Evolutionary conservation across 1,140 invertebrate genomes (phyloP).

Genomic region (Cherax destructor): DNA sequence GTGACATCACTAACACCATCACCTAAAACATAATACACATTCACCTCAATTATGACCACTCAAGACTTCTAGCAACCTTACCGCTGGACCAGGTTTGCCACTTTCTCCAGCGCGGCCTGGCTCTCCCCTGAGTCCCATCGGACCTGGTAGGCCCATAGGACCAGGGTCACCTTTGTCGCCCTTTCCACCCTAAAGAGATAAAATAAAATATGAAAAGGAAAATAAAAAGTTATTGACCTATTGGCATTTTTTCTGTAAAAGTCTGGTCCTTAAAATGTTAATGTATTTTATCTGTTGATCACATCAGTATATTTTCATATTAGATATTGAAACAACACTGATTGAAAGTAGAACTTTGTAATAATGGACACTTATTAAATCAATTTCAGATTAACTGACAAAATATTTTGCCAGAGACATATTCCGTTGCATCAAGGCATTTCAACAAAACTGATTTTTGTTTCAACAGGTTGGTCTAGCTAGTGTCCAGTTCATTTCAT

Average conservation of each 20-base stretch:
- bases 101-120: constrained; percentile 83
- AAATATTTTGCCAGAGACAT: no score
- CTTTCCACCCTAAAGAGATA: constrained; percentile 86
- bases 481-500: no score
- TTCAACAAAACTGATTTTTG: no score
- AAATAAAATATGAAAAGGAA: neutral
- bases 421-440: no score
- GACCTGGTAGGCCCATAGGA: constrained; percentile 95
- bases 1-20: constrained; percentile 18
- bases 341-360: no score
- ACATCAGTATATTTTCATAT: constrained; percentile 2
- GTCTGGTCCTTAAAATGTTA: neutral
- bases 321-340: no score
- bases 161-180: constrained; percentile 92
- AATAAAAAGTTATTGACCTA: no score
- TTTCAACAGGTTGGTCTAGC: no score
- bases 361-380: no score
- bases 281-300: neutral
- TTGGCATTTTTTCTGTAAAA: no score
- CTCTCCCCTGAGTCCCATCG: constrained; percentile 91
- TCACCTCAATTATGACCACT: neutral
- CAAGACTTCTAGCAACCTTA: constrained; percentile 77
- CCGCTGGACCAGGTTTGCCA: constrained; percentile 86
- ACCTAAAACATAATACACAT: neutral
- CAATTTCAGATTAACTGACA: no score